A percentile compares a stretch with the other conserved stretches of the same genome.
Conservation (phyloP, 2,797 vertebrate genomes). For the Epinephelus malabaricus region DNA sequence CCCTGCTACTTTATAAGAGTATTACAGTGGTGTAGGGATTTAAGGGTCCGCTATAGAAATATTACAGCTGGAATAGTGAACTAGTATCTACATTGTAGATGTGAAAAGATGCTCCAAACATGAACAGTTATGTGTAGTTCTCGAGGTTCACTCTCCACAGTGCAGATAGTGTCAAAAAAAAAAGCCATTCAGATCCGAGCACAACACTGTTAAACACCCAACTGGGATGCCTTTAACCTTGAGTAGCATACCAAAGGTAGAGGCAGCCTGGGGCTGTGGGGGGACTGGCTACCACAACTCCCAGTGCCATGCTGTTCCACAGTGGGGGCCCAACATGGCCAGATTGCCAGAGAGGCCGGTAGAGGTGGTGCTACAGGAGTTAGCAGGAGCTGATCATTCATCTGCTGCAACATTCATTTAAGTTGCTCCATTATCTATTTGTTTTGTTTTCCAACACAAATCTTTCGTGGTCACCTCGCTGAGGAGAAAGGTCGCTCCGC, state of each 20-base stretch:
- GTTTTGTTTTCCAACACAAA: constrained; percentile 60
- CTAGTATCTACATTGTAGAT: constrained; percentile 41
- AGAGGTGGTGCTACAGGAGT: constrained; percentile 64
- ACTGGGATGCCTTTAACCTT: constrained; percentile 87
- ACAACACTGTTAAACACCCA: constrained; percentile 77
- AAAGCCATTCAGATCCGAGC: constrained; percentile 57
- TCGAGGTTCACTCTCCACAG: constrained; percentile 45
- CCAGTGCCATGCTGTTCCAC: constrained; percentile 82
- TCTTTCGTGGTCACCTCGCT: constrained; percentile 40
- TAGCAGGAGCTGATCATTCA: constrained; percentile 65
- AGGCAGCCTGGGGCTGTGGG: constrained; percentile 79
- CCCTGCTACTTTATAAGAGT: constrained; percentile 70
- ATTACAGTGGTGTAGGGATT: constrained; percentile 67
- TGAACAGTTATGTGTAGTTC: constrained; percentile 45
- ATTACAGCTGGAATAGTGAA: constrained; percentile 47
- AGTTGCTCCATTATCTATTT: constrained; percentile 68
- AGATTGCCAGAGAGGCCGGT: constrained; percentile 77
- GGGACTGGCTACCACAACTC: constrained; percentile 78
- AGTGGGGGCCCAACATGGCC: constrained; percentile 80
- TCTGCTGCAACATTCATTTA: constrained; percentile 59
- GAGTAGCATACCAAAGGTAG: constrained; percentile 84
- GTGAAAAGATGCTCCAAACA: constrained; percentile 51
- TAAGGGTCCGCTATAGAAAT: constrained; percentile 65
- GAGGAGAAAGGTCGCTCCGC: constrained; percentile 23
- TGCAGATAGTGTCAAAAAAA: constrained; percentile 52